A percentile compares a stretch with the other conserved stretches of the same genome.
Evolutionary conservation across 2,797 vertebrate genomes (phyloP).

Genomic region (Hybognathus amarus): DNA sequence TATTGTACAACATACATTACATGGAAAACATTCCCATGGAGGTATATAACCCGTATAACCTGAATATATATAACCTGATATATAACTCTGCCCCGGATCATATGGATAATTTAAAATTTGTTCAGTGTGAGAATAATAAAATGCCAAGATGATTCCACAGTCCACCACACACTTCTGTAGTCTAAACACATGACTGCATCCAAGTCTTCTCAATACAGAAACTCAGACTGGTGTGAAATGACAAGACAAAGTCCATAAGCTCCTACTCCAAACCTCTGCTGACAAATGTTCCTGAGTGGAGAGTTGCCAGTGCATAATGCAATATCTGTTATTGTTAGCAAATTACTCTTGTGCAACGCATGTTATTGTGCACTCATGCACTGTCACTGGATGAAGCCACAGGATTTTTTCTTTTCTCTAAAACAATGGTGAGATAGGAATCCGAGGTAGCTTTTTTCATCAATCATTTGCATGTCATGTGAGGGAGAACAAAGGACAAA

Average conservation of each 20-base stretch:
- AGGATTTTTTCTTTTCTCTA: not conserved
- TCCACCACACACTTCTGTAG: not conserved
- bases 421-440: not conserved
- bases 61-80: no score
- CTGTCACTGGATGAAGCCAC: not conserved
- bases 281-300: conserved; percentile 14
- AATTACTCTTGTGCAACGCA: conserved; percentile 19
- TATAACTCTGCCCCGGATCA: not conserved
- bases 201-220: conserved; percentile 2
- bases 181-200: conserved; percentile 28
- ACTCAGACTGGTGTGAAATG: conserved; percentile 23
- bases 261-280: conserved; percentile 13
- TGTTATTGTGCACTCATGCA: conserved; percentile 18
- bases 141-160: not conserved
- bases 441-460: not conserved
- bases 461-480: not conserved
- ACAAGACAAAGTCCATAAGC: conserved; percentile 32
- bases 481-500: not conserved
- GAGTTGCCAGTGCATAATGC: conserved; percentile 19
- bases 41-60: not conserved
- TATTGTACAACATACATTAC: no score
- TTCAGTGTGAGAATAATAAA: not conserved
- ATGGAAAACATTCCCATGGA: no score
- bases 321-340: conserved; percentile 21
- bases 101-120: not conserved